Conservation (phyloP, 2,888 invertebrate genomes). For the Heliconius ismenius region DNA sequence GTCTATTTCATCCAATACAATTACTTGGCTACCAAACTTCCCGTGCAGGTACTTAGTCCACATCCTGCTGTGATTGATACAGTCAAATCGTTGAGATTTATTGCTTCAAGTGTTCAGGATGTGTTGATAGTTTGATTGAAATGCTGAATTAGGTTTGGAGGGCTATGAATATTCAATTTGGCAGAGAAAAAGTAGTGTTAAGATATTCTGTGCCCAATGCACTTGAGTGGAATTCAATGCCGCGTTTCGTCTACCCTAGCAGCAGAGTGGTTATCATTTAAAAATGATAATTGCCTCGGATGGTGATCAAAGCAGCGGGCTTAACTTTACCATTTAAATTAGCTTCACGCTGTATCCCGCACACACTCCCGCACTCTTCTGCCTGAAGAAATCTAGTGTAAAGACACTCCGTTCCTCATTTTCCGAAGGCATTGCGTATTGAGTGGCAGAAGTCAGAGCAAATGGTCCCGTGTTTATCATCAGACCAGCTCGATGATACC, state of each 20-base stretch:
- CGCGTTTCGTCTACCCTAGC: no score
- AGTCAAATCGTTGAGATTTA: constrained; percentile 42
- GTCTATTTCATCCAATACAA: constrained; percentile 26
- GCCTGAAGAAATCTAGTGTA: no score
- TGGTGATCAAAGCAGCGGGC: no score
- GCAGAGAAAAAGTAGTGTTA: not conserved
- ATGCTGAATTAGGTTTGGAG: constrained; percentile 11
- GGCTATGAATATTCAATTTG: not conserved
- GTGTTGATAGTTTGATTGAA: constrained; percentile 38
- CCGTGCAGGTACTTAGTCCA: constrained; percentile 43
- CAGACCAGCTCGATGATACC: no score
- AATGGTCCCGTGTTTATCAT: no score
- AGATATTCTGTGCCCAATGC: not conserved
- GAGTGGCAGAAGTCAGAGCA: no score
- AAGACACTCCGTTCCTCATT: no score
- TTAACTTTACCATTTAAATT: no score
- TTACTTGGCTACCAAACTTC: constrained; percentile 40
- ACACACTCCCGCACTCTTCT: no score
- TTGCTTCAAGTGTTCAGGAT: constrained; percentile 37
- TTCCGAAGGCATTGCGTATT: no score
- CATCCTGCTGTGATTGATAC: constrained; percentile 46
- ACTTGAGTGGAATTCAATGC: not conserved
- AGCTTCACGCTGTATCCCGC: no score
- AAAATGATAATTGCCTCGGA: no score
- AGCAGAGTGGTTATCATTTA: not conserved